phyloP scores from a whole-genome alignment of 2,888 invertebrate genomes.

The Hypselothyrea guttata region DNA sequence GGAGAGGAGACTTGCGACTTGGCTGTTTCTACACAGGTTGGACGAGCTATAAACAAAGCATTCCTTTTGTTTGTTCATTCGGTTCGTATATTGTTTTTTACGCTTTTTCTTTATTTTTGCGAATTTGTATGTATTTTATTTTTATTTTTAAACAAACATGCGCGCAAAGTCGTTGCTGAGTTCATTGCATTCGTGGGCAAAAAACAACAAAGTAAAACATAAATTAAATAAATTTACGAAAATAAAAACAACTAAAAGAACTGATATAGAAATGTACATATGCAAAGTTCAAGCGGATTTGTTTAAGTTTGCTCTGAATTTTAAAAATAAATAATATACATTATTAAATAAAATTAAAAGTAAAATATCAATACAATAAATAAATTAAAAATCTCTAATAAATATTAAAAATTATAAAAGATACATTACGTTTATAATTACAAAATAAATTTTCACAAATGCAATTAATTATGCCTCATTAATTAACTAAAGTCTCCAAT shows the following conservation, averaged over 20 bases:
- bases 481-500: neutral
- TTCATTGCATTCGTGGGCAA: conserved; percentile 71
- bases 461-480: conserved; percentile 24
- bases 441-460: conserved; percentile 23
- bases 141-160: conserved; percentile 75
- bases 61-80: conserved; percentile 66
- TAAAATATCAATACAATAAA: too few species aligned
- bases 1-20: conserved; percentile 6
- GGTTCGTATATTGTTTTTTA: conserved; percentile 28
- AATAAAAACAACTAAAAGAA: conserved; percentile 42
- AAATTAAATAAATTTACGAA: conserved; percentile 11
- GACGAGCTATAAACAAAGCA: conserved; percentile 68
- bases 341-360: too few species aligned
- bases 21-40: conserved; percentile 59
- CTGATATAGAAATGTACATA: conserved; percentile 8
- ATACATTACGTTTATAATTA: neutral
- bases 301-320: too few species aligned
- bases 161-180: conserved; percentile 63
- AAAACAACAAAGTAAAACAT: conserved; percentile 5
- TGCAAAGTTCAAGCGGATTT: conserved; percentile 50
- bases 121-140: conserved; percentile 47
- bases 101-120: conserved; percentile 21
- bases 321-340: too few species aligned
- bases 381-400: too few species aligned
- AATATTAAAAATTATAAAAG: too few species aligned